A percentile compares a stretch with the other conserved stretches of the same genome.
These are phyloP conservation scores for mouse (Mus musculus) DNA, from an alignment of 2,113 vertebrate species.

Conservation along the genomic window DNA sequence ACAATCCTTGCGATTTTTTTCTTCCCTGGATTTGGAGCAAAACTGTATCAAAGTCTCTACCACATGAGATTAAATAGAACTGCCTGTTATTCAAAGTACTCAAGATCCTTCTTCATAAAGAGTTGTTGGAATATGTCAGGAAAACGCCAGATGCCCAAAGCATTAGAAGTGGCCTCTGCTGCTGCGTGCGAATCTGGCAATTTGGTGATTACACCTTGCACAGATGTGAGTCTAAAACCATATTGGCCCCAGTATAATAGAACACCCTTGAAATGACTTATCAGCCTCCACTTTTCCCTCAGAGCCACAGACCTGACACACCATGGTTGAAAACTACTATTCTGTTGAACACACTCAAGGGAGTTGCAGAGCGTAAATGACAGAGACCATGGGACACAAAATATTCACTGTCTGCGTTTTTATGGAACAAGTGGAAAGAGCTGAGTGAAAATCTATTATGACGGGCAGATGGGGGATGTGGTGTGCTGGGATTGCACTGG, in stretches of 20 bases:
- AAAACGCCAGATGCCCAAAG: neutral
- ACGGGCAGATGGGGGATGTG: conserved; percentile 45
- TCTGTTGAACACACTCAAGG: conserved; percentile 49
- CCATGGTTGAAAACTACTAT: conserved; percentile 68
- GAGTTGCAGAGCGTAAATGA: conserved; percentile 74
- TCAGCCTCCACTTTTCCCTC: neutral
- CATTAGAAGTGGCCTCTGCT: neutral
- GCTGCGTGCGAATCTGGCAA: neutral
- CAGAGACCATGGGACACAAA: conserved; percentile 68
- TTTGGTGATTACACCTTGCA: neutral
- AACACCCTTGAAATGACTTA: conserved; percentile 37
- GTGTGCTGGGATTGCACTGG: conserved; percentile 67
- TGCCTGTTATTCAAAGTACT: neutral
- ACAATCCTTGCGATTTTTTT: neutral
- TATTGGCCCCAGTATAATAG: conserved; percentile 9
- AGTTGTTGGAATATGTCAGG: neutral
- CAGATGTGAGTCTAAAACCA: neutral
- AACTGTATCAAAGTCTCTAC: neutral
- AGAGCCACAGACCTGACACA: conserved; percentile 56
- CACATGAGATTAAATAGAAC: neutral
- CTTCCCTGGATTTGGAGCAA: neutral
- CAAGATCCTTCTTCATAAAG: neutral
- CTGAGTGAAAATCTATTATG: conserved; percentile 62
- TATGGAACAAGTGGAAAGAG: conserved; percentile 79
- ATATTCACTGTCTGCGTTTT: conserved; percentile 78